Conservation (phyloP, 2,888 invertebrate species). For the Bursaphelenchus okinawaensis region DNA sequence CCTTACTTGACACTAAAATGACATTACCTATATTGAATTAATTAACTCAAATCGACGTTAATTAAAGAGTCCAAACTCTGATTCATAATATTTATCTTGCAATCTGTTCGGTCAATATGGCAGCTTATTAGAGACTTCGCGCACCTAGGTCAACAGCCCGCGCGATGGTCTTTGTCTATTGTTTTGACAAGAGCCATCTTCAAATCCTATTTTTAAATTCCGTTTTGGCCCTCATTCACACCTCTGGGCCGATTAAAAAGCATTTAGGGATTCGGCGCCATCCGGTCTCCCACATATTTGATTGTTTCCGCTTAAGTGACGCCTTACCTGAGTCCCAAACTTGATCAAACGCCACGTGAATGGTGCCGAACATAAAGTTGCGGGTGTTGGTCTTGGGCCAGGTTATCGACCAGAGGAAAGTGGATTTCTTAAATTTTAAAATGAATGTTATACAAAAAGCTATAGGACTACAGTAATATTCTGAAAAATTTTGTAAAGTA, state of each 20-base stretch:
- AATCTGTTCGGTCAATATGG: neutral
- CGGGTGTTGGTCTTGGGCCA: conserved; percentile 13
- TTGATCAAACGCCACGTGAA: conserved; percentile 64
- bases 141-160: neutral
- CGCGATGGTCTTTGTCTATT: neutral
- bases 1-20: conserved; percentile 61
- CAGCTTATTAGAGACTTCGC: neutral
- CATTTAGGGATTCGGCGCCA: neutral
- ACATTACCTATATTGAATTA: neutral
- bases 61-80: neutral
- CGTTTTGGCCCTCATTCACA: neutral
- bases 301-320: neutral
- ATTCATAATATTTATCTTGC: neutral
- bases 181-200: neutral
- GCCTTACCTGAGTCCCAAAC: conserved; percentile 61
- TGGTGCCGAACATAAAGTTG: conserved; percentile 64
- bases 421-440: conserved; percentile 8
- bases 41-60: too few relatives aligned
- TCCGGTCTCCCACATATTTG: conserved; percentile 1
- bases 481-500: neutral
- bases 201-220: neutral
- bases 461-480: neutral
- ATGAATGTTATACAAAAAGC: too few relatives aligned
- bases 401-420: conserved; percentile 29
- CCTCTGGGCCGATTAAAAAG: neutral